Evolutionary conservation across 2,888 invertebrate genomes (phyloP), one percentile per base, ranked within the genome.

Genomic region (Himalopsyche tibetana): DNA sequence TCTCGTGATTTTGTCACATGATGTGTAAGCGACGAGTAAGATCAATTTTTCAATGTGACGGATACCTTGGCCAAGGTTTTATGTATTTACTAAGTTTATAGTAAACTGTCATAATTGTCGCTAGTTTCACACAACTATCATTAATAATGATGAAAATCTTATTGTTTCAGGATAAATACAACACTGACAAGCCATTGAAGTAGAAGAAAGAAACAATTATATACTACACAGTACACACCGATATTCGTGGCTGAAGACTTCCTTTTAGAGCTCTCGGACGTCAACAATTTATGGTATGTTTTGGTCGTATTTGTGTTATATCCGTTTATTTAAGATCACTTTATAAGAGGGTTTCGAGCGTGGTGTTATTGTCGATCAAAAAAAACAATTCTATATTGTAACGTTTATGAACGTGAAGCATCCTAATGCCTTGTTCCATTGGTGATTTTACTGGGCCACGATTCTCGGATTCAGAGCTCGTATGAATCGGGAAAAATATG

Each of bases 1-100:
- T 74, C 74, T 38, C 74, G 74, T 74, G 74, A 74, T 74, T 38
- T 5, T 74, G 74, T 74, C 74, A 74, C 74, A 74, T 36, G 36
- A 15, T 38, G 12, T 38, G 12, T 38, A 12, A 74, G 12, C 28
- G 15, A 74, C 74, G 38, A 74, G 38, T 36, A 38, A 74, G 38
- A 74, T 74, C 74, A 15, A 74, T 38, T 38, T 28, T 38, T 74
- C 74, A 36, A 15, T 74, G 74, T 36, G 74, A 74, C 38, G 38
- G 74, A 74, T 38, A 74, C 74, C 36, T 15, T 12, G 11, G 4
- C 38, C 74, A 74, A 74, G 74, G 74, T 36, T 15, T 51, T 36
- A 36, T 38, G 36, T 74, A 38, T 38, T 28, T 38, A 51, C 15
- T 36, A 74, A 38, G 74, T 74, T 38, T 38, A 74, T 12, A 19